Evolutionary conservation across 2,113 vertebrate species (phyloP).

Genomic region (Oenanthe melanoleuca): DNA sequence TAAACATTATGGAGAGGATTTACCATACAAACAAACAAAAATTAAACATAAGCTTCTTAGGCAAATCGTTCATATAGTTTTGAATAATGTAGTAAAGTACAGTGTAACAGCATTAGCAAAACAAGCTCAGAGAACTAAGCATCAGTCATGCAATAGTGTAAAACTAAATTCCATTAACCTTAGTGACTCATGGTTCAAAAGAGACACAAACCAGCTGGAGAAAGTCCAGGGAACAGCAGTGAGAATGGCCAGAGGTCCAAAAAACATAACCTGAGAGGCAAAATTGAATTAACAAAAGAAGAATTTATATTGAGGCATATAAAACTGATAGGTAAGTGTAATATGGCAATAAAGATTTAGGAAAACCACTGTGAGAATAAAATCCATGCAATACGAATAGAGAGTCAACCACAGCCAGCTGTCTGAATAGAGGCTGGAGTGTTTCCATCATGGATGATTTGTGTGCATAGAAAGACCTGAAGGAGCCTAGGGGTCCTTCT

Average conservation of each 20-base stretch:
- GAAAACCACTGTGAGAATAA: background rate
- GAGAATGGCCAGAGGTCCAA: background rate
- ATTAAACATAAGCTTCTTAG: background rate
- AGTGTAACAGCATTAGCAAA: slow-evolving; percentile 1
- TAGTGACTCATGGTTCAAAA: background rate
- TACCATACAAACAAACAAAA: background rate
- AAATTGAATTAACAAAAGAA: background rate
- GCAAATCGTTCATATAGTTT: background rate
- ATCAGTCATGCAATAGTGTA: background rate
- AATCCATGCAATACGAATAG: background rate
- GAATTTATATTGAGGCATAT: background rate
- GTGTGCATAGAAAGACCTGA: background rate
- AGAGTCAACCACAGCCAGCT: background rate
- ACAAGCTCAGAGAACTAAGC: background rate
- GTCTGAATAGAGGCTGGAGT: background rate
- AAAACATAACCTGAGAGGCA: background rate
- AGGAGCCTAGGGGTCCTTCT: background rate
- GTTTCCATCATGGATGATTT: background rate
- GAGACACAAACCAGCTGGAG: background rate
- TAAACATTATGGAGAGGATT: background rate
- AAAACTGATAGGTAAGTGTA: background rate
- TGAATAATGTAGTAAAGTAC: background rate
- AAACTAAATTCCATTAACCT: slow-evolving; percentile 38
- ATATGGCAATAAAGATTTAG: background rate
- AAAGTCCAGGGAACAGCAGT: background rate